Evolutionary conservation across 2,888 invertebrate species (phyloP), one percentile per base, ranked within the genome.

Genomic region (Helleia helle): DNA sequence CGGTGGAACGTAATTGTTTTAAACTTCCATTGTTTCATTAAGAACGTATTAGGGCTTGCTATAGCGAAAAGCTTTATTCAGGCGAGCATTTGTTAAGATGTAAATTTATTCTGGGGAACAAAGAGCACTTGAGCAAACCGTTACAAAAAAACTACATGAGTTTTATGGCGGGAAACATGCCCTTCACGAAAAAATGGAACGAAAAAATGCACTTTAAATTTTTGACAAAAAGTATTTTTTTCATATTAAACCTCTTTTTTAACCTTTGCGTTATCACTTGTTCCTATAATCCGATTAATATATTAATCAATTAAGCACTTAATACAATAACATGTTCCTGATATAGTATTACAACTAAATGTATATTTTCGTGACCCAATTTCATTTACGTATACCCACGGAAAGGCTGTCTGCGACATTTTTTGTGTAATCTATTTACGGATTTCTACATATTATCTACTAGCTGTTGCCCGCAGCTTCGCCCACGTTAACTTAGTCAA

Each of bases 81-180:
- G 56, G 49, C 58, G 50, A 51, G 59, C 62, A 63, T 75, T 74
- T 73, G 71, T 72, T 73, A 67, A 67, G 66, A 79, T 79, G 75
- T 75, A 79, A 79, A 79, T 79, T 75, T 77, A 79, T 79, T 76
- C 75, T 53, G 62, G 58, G 56, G 57, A 63, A 72, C 74, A 75
- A 71, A 73, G 68, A 60, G 57, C 56, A 49, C 45, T 36, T 47
- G 44, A 59, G 59, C 60, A 62, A 52, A 55, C 60, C 54, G 54
- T 50, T 48, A 47, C 59, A 51, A 39, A 71, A 75, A 79, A 77
- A 76, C 70, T 70, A 65, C 63, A 59, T 58, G 61, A 62, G 64
- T 62, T 46, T 47, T 42, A 44, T 46, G 43, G 41, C 36, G 31
- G 30, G 40, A 47, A 43, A 42, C 39, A 25, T 41, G 39, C 24